phyloP scores from a whole-genome alignment of 2,113 vertebrate species.

The Apaloderma vittatum region DNA sequence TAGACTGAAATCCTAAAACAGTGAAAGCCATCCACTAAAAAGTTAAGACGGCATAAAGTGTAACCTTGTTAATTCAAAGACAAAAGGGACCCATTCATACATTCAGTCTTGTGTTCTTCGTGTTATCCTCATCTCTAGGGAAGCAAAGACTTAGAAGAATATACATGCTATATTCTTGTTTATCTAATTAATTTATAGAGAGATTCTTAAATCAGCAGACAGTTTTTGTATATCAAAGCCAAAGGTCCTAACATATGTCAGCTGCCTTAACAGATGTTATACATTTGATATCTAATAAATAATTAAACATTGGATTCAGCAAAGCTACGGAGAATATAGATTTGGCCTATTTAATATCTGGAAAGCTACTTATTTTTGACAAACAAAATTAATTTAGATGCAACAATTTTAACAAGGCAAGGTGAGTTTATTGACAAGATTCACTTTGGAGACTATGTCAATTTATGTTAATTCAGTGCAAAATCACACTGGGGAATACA shows the following conservation, averaged over 20 bases:
- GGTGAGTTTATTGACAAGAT: background rate
- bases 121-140: slow-evolving; percentile 37
- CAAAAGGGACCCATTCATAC: background rate
- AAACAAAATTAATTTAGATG: background rate
- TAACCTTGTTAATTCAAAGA: slow-evolving; percentile 29
- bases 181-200: slow-evolving; percentile 62
- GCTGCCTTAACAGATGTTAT: slow-evolving; percentile 42
- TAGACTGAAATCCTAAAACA: background rate
- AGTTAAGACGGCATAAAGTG: slow-evolving; percentile 1
- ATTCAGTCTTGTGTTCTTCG: background rate
- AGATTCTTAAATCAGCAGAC: slow-evolving; percentile 53
- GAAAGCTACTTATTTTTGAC: background rate
- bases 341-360: background rate
- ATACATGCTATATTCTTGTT: slow-evolving; percentile 32
- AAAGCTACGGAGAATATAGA: background rate
- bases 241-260: slow-evolving; percentile 66
- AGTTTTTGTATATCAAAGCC: slow-evolving; percentile 49
- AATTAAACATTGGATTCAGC: slow-evolving; percentile 38
- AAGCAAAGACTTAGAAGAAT: slow-evolving; percentile 23
- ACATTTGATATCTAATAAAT: slow-evolving; percentile 65
- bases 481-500: background rate
- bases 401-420: background rate
- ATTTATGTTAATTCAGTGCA: slow-evolving; percentile 29
- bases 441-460: background rate
- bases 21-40: background rate